Conservation (phyloP, 2,888 invertebrate species). For the Heliconius ethilla region DNA sequence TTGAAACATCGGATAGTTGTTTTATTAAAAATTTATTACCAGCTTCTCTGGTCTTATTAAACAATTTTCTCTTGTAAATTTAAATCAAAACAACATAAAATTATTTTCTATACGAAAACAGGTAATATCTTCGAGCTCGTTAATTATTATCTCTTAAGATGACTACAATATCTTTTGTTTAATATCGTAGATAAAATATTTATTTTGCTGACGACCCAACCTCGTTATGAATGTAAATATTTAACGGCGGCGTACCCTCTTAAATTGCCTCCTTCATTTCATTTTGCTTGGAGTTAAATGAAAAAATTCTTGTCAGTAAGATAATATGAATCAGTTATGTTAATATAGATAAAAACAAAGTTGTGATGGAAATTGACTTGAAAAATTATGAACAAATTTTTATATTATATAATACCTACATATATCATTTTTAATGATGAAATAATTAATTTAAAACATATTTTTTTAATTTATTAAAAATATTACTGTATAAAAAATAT, state of each 20-base stretch:
- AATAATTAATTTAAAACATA: no score
- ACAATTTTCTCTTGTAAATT: not conserved
- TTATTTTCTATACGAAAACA: not conserved
- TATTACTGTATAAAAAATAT: no score
- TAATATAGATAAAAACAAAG: conserved; percentile 7
- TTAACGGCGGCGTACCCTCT: conserved; percentile 40
- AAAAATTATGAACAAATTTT: no score
- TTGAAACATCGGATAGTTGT: not conserved
- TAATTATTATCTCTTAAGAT: conserved; percentile 28
- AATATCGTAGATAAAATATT: conserved; percentile 35
- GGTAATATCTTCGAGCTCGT: not conserved
- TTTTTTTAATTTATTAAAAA: not conserved
- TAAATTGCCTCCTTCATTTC: conserved; percentile 37
- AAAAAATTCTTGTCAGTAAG: conserved; percentile 21
- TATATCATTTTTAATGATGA: no score
- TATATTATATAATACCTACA: no score
- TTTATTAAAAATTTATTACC: not conserved
- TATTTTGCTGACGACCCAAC: conserved; percentile 42
- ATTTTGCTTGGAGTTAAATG: conserved; percentile 26
- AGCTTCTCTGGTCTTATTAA: not conserved
- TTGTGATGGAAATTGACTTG: not conserved
- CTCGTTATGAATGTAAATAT: conserved; percentile 46
- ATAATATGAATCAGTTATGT: not conserved
- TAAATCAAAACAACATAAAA: not conserved
- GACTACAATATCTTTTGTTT: conserved; percentile 32